A percentile compares a stretch with the other conserved stretches of the same genome.
These are phyloP conservation scores for Agelas oroides DNA, from an alignment of 37 sponge, comb jelly and placozoan genomes.

Conservation along the genomic window DNA sequence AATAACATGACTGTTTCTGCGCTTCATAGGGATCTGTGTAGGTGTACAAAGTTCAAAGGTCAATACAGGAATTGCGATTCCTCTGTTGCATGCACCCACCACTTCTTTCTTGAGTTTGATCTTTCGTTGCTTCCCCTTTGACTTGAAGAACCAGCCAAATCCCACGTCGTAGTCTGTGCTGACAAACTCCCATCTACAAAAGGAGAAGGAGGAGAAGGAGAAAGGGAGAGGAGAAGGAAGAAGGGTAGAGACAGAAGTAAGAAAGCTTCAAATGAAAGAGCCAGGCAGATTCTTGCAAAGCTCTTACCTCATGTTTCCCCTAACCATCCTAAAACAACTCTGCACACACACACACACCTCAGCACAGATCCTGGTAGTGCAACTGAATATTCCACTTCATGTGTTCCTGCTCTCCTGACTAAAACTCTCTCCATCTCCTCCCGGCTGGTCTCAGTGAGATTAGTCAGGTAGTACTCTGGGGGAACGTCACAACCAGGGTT, in stretches of 20 bases:
- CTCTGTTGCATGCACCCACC: slow-evolving; percentile 13
- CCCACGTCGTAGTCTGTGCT: slow-evolving; percentile 75
- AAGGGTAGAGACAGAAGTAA: too few relatives aligned
- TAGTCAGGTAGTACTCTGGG: slow-evolving; percentile 46
- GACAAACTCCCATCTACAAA: slow-evolving; percentile 73
- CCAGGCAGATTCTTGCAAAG: too few relatives aligned
- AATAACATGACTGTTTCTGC: slow-evolving; percentile 53
- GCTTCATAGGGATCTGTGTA: slow-evolving; percentile 45
- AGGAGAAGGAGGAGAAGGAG: background rate
- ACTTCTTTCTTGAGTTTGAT: slow-evolving; percentile 16
- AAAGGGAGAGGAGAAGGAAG: too few relatives aligned
- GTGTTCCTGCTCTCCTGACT: slow-evolving; percentile 25
- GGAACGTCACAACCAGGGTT: slow-evolving; percentile 53
- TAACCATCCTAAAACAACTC: too few relatives aligned
- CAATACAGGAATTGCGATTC: too few relatives aligned
- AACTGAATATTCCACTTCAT: slow-evolving; percentile 4
- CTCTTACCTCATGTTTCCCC: too few relatives aligned
- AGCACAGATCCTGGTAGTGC: slow-evolving; percentile 45
- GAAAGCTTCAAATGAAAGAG: too few relatives aligned
- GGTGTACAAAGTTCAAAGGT: too few relatives aligned
- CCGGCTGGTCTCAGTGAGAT: slow-evolving; percentile 28
- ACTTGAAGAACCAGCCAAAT: slow-evolving; percentile 61
- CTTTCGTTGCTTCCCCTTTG: too few relatives aligned
- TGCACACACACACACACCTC: background rate
- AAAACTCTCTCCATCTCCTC: slow-evolving; percentile 48